Base-by-base conservation (phyloP, 2,888 invertebrate genomes). In the Gryllus longicercus region DNA sequence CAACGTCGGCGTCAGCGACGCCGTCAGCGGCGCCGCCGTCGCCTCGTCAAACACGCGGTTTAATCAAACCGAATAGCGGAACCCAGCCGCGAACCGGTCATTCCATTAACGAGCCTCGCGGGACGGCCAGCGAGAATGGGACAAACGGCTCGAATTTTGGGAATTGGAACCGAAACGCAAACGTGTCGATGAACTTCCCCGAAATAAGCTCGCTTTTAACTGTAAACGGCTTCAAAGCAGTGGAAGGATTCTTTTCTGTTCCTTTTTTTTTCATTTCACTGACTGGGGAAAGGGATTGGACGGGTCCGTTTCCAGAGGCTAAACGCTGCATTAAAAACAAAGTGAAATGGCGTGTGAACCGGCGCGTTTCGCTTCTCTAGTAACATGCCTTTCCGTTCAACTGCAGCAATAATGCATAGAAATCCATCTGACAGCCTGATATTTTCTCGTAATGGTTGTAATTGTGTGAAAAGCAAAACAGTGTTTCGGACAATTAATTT, bases 61-160 rank as follows among this genome's bases (percentile, higher is more conserved):
- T 63, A 63, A 63, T 63, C 63, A 63, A 63, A 63, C 63, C 63
- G 63, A n/a, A 63, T 63, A n/a, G 63, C 63, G 63, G 63, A 63
- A n/a, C 16, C 63, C 63, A 38, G 63, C 63, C 63, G 63, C 63
- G 16, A n/a, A 14, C 63, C 63, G 63, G 14, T 63, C 63, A 63
- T 63, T 63, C 63, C 63, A 63, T 63, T 63, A 63, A 63, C 63
- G 63, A 63, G 63, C 63, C 63, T n/a, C 63, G 63, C 14, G 16
- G 63, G 63, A n/a, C 63, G 16, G 63, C 63, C 38, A n/a, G 63
- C 63, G 63, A 63, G 63, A 63, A 63, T 63, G 63, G 63, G n/a
- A 63, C 63, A 63, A 63, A 63, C 63, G 63, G 14, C 63, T 63
- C 63, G 63, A 63, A 63, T 63, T 63, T 63, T 63, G 63, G 63